Evolutionary conservation across 92 coral and sea anemone genomes (phyloP), one percentile per base, ranked within the genome.

Genomic region (Umimayanthus chanpuru): DNA sequence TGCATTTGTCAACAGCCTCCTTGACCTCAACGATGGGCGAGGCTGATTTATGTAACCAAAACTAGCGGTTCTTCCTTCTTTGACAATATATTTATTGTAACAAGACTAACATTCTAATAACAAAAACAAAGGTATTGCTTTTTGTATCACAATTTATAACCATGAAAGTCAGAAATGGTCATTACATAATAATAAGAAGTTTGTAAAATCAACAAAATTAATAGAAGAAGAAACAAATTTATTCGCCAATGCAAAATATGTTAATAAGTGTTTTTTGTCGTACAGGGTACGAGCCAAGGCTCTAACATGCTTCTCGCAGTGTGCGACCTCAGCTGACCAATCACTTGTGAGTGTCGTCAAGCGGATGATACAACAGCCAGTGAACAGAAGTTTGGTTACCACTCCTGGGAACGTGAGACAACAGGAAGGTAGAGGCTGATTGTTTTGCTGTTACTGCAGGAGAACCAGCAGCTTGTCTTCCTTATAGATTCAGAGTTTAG

Each of bases 271-370:
- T 66, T 10, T 76, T n/a, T 43, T 76, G 21, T 12, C 36, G 36
- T 36, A 39, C 82, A 97, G 99, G 75, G 99, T 97, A 16, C 96
- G 99, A 64, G 97, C 99, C 47, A 97, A 97, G 77, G 99, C 99
- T 29, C 85, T 97, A 66, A 90, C 92, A 87, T 92, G 92, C 82
- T 85, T 97, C 65, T 90, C 99, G 26, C 98, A 95, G 83, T 94
- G 98, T 90, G 93, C 92, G 26, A 85, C 92, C 58, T 92, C 98
- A 14, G 73, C 47, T 66, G 92, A 94, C 81, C 90, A 88, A 40
- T 85, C 89, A n/a, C 86, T 94, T 16, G 89, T 88, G 20, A 73
- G 82, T 29, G 91, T 91, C 38, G 93, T 97, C 39, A 94, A 94
- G 88, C 92, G 91, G 87, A 91, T 89, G 38, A 91, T 97, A 15